Conservation (phyloP, 2,888 invertebrate species). For the Epistrophella euchroma region DNA sequence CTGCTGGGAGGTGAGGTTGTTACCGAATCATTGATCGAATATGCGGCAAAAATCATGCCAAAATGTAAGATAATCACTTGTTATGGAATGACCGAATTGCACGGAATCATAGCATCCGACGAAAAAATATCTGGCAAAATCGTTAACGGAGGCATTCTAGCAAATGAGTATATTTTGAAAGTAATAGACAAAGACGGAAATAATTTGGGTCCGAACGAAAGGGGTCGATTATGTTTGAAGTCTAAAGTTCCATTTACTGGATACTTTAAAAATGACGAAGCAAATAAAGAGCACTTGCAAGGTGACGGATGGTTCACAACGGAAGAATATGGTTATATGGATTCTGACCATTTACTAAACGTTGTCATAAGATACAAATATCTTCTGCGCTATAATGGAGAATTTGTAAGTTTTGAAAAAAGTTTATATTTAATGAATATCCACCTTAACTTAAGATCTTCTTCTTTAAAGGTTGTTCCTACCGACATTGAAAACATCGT, state of each 20-base stretch:
- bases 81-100: slow-evolving; percentile 75
- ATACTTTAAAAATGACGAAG: slow-evolving; percentile 14
- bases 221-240: slow-evolving; percentile 67
- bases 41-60: slow-evolving; percentile 35
- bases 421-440: not conserved
- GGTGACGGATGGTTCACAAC: slow-evolving; percentile 21
- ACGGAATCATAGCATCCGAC: slow-evolving; percentile 65
- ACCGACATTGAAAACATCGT: slow-evolving; percentile 67
- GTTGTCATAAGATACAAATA: slow-evolving; percentile 47
- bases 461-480: slow-evolving; percentile 66
- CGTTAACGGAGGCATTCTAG: slow-evolving; percentile 65
- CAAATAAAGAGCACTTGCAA: not conserved
- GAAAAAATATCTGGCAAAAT: not conserved
- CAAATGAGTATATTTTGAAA: slow-evolving; percentile 59
- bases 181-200: slow-evolving; percentile 59
- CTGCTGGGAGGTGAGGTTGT: slow-evolving; percentile 55
- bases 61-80: slow-evolving; percentile 56
- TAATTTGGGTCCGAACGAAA: slow-evolving; percentile 56
- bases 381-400: slow-evolving; percentile 47
- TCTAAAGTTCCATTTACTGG: slow-evolving; percentile 57
- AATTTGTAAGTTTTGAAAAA: slow-evolving; percentile 23
- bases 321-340: slow-evolving; percentile 16
- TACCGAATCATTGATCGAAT: slow-evolving; percentile 56
- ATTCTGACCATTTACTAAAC: slow-evolving; percentile 1
- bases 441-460: not conserved